Evolutionary conservation across 1,140 invertebrate species (phyloP), one percentile per base, ranked within the genome.

Genomic region (Trachymyrmex septentrionalis): DNA sequence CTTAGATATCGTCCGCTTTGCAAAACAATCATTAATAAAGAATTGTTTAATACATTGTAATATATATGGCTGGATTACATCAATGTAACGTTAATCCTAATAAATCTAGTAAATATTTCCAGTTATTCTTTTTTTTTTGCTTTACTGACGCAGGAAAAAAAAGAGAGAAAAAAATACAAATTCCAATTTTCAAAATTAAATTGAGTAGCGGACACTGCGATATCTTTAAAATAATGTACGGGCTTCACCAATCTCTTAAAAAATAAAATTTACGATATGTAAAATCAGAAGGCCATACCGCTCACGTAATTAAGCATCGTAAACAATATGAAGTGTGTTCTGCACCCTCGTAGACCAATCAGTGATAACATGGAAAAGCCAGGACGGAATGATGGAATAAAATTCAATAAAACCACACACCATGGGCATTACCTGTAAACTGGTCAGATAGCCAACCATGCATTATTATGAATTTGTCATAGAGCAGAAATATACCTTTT

Each of bases 351-450:
- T 84, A 88, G 87, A 87, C 66, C 91, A 87, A 91, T 88, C 77
- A 88, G 55, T 88, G 75, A 80, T 85, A 87, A 86, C 86, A 91
- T 84, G 61, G 72, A 87, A 87, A 91, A 87, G 86, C 89, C 91
- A 86, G 82, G 90, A 81, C 77, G 71, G 69, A 82, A 90, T 86
- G 80, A 91, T 84, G 87, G 86, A 87, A 87, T 77, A 86, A 86
- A 91, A 91, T 61, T 87, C 75, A 87, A 90, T 64, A 89, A 92
- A 91, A 85, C 77, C 87, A 90, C 72, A 90, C 86, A 90, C 78
- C 90, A 55, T 69, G 50, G 87, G 66, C 24, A 90, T 78, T 78
- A 89, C 86, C 89, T 90, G 89, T 55, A 87, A 90, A 90, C 88
- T 90, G 78, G 87, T 87, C 55, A 87, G 72, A 89, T 61, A 85